Evolutionary conservation across 2,888 invertebrate genomes (phyloP), one percentile per base, ranked within the genome.

Genomic region (Onchidella celtica): DNA sequence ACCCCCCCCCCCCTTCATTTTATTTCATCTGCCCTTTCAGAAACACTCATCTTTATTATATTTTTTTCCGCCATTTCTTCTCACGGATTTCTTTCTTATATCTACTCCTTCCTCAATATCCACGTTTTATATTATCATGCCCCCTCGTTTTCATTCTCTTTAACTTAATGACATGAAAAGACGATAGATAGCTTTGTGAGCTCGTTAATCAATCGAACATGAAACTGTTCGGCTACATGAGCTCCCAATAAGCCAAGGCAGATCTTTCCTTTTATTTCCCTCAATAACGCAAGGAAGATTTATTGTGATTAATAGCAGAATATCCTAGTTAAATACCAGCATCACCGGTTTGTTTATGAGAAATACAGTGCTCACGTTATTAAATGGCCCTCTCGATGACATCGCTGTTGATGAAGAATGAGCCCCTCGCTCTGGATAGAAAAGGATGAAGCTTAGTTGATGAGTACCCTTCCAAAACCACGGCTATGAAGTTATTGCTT

Each of bases 231-330:
- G n/a, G 34, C 61, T 21, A 61, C 14, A 24, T 24, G 24, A 38
- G 73, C 59, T 59, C 14, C 2, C 21, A 17, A 59, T 24, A 73
- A 34, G 36, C 36, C 17, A 27, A 61, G n/a, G 36, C 27, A 61
- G 57, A 32, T 17, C 21, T 2, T 3, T 4, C 21, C 27, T 17
- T 36, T 36, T 6, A 36, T 73, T 3, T 3, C 32, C 32, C 34
- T 55, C 72, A 32, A 34, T 61, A 34, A 73, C 57, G 47, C 59
- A 73, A 72, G n/a, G 24, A 2, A 34, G 27, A 61, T 73, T 36
- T 61, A 73, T 61, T 73, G 73, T 61, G 61, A 73, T 73, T 73
- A 73, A 73, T 73, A 73, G 59, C n/a, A 57, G 36, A 73, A 59
- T 73, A 59, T 36, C 61, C 59, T 21, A 24, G 47, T 36, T 57